Conservation (phyloP, 2,797 vertebrate genomes). For the Heteromormyrus szaboi region DNA sequence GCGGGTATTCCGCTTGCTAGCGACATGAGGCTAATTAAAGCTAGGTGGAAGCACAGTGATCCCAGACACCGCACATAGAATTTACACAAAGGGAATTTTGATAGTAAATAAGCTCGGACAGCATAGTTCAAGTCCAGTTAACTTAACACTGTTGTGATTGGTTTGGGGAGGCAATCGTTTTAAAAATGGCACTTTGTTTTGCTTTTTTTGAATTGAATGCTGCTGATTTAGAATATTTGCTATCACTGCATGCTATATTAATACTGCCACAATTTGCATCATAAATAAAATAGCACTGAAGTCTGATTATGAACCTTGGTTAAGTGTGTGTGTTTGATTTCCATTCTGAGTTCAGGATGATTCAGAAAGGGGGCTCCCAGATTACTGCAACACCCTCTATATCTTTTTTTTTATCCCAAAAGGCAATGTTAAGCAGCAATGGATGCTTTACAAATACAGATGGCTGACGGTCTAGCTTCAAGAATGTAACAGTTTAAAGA, state of each 20-base stretch:
- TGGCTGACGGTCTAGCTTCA: not conserved
- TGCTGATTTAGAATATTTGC: not conserved
- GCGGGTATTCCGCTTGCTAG: not conserved
- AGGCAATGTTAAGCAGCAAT: not conserved
- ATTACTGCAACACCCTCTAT: not conserved
- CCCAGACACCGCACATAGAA: not conserved
- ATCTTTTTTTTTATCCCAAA: not conserved
- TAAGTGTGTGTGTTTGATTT: not conserved
- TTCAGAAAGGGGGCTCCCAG: not conserved
- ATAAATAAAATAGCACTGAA: not conserved
- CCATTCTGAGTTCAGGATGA: not conserved
- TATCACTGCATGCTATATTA: not conserved
- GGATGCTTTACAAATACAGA: not conserved
- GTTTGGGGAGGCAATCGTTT: not conserved
- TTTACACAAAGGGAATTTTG: not conserved
- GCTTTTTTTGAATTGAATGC: not conserved
- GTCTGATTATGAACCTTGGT: not conserved
- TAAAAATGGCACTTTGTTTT: not conserved
- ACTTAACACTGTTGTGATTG: not conserved
- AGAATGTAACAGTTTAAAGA: not conserved
- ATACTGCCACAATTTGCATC: not conserved
- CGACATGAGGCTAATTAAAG: not conserved
- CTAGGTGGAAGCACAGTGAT: slow-evolving; percentile 2
- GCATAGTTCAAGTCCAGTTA: not conserved
- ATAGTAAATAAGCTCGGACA: not conserved